phyloP scores from a whole-genome alignment of 2,113 vertebrate species.

The Sceloporus tristichus region DNA sequence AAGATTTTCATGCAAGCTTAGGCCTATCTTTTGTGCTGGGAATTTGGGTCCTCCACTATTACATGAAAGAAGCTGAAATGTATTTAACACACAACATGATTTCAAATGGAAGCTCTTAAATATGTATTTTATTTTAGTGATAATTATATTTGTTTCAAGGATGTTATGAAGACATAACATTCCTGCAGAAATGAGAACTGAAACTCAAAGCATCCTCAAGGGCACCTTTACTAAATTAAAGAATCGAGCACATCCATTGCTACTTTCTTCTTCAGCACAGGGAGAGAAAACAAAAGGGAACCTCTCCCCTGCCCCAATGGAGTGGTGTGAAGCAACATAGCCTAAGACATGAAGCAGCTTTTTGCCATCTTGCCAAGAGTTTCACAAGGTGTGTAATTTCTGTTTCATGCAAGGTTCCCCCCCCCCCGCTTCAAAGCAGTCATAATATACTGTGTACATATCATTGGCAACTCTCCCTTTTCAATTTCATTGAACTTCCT shows the following conservation, averaged over 20 bases:
- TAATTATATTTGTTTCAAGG: constrained; percentile 2
- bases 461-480: neutral
- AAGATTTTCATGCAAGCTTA: neutral
- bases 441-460: neutral
- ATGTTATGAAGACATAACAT: constrained; percentile 4
- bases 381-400: constrained; percentile 16
- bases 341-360: neutral
- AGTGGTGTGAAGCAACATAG: neutral
- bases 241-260: neutral
- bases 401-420: neutral
- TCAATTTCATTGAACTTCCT: rapidly evolving
- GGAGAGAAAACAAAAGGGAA: neutral
- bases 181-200: constrained; percentile 6
- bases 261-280: neutral
- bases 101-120: neutral
- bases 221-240: constrained; percentile 8
- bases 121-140: constrained; percentile 3
- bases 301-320: neutral
- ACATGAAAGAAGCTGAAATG: neutral
- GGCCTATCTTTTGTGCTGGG: neutral
- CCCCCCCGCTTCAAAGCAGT: neutral
- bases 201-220: neutral
- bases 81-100: neutral
- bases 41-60: neutral
- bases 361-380: too few species aligned